Evolutionary conservation across 1,140 invertebrate species (phyloP), one percentile per base, ranked within the genome.

Genomic region (Coboldia fuscipes): DNA sequence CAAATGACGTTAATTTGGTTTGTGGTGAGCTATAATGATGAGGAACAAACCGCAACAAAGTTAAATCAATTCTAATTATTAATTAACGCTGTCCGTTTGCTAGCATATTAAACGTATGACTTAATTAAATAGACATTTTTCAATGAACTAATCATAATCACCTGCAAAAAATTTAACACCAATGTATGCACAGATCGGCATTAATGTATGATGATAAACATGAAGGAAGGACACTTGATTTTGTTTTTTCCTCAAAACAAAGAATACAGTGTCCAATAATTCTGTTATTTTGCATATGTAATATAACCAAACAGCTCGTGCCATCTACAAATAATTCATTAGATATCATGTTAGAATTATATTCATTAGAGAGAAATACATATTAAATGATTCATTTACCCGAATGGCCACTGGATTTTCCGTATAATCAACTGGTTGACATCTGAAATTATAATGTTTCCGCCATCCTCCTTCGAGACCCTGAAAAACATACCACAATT

Each of bases 401-500:
- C 78, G 64, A 42, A 75, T 51, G 33, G 79, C 72, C 50, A 70
- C 66, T 5, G 76, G 71, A 51, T 68, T 68, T 26, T 68, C 59
- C 1, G 74, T 72, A 48, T 82, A 86, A 51, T 79, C 74, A 4
- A 89, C 77, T 3, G 81, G 77, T 60, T 90, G 76, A 53, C 85
- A 92, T 4, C 54, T 61, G 46, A 71, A 85, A 54, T 62, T 77
- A 51, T 89, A 90, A 36, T 72, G 68, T 14, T 60, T 58, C 30
- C 65, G 61, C 72, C 73, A 78, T 34, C 75, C 75, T n/a, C 59
- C 52, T 28, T 59, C 51, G 19, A 67, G 46, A 8, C 62, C 68
- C 54, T 58, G 33, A 17, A 47, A 46, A 22, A 31, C 20, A 10
- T 24, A 18, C 22, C 16, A n/a, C n/a, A n/a, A n/a, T n/a, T 27